Conservation (phyloP, 2,797 vertebrate genomes). For the Arnoldichthys spilopterus region DNA sequence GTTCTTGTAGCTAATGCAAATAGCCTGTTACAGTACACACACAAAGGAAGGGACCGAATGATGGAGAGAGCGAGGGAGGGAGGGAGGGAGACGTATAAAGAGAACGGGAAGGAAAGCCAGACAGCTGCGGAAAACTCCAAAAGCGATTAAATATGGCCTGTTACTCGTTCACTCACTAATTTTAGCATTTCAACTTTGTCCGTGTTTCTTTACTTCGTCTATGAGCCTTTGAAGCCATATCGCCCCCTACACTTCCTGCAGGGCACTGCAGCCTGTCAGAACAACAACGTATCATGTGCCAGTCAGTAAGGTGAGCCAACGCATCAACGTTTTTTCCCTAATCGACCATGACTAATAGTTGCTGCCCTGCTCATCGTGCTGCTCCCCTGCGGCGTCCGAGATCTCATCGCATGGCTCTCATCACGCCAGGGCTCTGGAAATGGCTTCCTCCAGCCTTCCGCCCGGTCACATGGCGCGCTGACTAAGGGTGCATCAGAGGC, state of each 20-base stretch:
- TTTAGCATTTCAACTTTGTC: too few relatives aligned
- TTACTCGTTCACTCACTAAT: too few relatives aligned
- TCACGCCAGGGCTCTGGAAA: background rate
- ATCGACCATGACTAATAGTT: background rate
- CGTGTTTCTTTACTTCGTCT: too few relatives aligned
- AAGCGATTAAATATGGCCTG: too few relatives aligned
- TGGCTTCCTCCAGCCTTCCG: background rate
- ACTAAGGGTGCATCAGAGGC: background rate
- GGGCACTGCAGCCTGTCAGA: too few relatives aligned
- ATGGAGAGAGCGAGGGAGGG: too few relatives aligned
- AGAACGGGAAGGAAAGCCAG: background rate
- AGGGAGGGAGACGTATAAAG: too few relatives aligned
- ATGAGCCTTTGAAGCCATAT: too few relatives aligned
- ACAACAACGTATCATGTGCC: too few relatives aligned
- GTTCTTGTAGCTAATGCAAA: constrained; percentile 59
- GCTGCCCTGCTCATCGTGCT: background rate
- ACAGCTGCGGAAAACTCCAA: background rate
- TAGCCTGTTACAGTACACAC: constrained; percentile 48
- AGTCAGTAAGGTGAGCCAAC: too few relatives aligned
- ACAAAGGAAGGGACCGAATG: background rate
- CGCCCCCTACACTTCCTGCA: too few relatives aligned
- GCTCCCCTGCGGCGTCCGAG: background rate
- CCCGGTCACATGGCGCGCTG: background rate
- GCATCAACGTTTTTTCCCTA: too few relatives aligned
- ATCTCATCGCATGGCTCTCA: background rate